Base-by-base conservation (phyloP, 2,113 vertebrate species). In the Silurus glanis region DNA sequence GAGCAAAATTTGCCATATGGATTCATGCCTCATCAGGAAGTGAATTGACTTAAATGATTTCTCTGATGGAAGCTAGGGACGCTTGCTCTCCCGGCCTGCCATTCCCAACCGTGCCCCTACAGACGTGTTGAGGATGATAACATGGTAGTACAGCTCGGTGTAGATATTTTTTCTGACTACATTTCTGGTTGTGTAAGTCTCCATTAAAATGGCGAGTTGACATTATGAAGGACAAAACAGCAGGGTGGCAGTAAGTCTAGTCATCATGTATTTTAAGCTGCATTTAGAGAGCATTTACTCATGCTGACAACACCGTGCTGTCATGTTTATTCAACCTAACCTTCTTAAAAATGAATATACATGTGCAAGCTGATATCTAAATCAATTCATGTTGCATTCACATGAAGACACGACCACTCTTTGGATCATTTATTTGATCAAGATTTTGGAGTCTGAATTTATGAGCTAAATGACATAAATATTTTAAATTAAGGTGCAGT, bases 1-100 rank as follows among this genome's bases (percentile, higher is more conserved):
- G 93, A 95, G 94, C 94, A 95, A 93, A 96, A 95, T 92, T 94
- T 91, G 90, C 94, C 93, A 93, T 96, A 95, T 94, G 93, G 92
- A 95, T 96, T 96, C 95, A 97, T 95, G 96, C 96, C 95, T 97
- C 96, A 96, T 96, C 96, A 95, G 96, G 94, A 95, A 94, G 93
- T 79, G 96, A 95, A 96, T 94, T 95, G 95, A 96, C 93, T 95
- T 94, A 93, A 94, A 94, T 93, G 94, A 96, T 92, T 94, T 94
- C 96, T 96, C 95, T 95, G 85, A 91, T 93, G 92, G 89, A 95
- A 96, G 91, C 91, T 91, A 92, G 93, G 92, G 92, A 93, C 90
- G 91, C 89, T 82, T 89, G 92, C 89, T 87, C 85, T 76, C 74
- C 49, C 25, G 1, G 47, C 69, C 4, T 25, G 13, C 74, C 25